Evolutionary conservation across 2,797 vertebrate species (phyloP).

Genomic region (Glossophaga mutica): DNA sequence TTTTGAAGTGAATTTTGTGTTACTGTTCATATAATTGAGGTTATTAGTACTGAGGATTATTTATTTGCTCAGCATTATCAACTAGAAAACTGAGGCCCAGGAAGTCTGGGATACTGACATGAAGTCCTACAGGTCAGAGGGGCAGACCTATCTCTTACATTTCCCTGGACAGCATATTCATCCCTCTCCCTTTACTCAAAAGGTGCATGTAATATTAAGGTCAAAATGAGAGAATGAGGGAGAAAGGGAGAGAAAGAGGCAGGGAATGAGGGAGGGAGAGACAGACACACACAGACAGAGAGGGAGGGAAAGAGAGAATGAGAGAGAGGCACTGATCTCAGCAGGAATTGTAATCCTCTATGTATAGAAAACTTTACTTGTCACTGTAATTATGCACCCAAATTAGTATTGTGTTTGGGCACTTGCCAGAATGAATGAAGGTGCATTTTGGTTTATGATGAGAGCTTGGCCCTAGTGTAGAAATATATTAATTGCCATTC

Average conservation of each 20-base stretch:
- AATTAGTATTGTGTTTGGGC: not conserved
- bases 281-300: not conserved
- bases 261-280: not conserved
- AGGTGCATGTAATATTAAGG: not conserved
- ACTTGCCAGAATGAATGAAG: not conserved
- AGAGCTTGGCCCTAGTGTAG: not conserved
- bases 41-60: not conserved
- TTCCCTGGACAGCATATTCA: not conserved
- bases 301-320: not conserved
- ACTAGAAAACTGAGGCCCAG: not conserved
- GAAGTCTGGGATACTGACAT: not conserved
- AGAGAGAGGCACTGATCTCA: not conserved
- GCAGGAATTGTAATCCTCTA: not conserved
- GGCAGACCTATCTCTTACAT: not conserved
- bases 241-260: not conserved
- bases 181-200: not conserved
- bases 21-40: not conserved
- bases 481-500: slow-evolving; percentile 26
- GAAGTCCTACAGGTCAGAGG: not conserved
- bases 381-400: not conserved
- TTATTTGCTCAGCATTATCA: not conserved
- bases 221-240: not conserved
- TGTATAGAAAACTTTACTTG: not conserved
- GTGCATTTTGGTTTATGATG: not conserved
- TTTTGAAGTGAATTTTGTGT: not conserved